Conservation (phyloP, 1,140 invertebrate species). For the Calliphora vicina region DNA sequence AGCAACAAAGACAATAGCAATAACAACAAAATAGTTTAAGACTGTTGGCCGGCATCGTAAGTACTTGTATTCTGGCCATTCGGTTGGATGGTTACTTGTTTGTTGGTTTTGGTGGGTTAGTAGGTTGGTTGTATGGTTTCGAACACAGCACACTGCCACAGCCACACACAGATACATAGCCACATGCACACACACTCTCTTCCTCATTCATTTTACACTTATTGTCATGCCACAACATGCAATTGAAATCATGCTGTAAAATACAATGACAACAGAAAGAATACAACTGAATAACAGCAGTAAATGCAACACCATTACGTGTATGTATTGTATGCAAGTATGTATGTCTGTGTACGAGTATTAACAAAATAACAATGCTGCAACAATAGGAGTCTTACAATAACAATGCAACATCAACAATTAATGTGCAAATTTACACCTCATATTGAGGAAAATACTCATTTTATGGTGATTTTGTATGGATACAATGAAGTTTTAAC, state of each 20-base stretch:
- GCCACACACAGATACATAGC: not conserved
- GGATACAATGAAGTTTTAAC: too few relatives aligned
- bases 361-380: not conserved
- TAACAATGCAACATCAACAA: not conserved
- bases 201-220: not conserved
- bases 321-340: too few relatives aligned
- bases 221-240: not conserved
- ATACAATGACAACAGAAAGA: not conserved
- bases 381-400: not conserved
- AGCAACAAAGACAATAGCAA: not conserved
- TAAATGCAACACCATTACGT: too few relatives aligned
- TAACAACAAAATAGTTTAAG: not conserved
- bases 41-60: not conserved
- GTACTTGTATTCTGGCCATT: not conserved
- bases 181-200: not conserved
- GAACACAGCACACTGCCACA: too few relatives aligned
- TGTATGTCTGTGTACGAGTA: too few relatives aligned
- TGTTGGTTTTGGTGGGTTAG: not conserved
- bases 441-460: not conserved
- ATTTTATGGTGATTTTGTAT: too few relatives aligned
- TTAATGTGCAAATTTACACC: not conserved
- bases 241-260: not conserved
- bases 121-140: not conserved
- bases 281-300: not conserved
- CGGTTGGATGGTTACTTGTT: not conserved